phyloP scores from a whole-genome alignment of 1,140 invertebrate species.

The Schlechtendalia chinensis region DNA sequence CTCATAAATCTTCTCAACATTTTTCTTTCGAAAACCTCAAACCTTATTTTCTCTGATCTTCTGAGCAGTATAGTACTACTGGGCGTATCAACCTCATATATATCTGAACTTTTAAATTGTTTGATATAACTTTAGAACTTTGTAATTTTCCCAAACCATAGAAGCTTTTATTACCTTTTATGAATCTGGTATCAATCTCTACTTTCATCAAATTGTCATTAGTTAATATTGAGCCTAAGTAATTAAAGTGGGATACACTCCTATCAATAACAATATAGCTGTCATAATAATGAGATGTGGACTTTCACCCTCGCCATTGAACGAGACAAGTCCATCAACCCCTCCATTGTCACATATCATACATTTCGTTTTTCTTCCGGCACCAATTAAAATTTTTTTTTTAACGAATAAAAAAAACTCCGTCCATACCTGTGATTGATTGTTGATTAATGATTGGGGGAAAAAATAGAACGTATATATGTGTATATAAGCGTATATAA shows the following conservation, averaged over 20 bases:
- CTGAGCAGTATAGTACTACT: background rate
- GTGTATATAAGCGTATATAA: background rate
- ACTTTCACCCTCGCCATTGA: background rate
- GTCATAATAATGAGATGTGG: no score
- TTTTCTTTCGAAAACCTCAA: no score
- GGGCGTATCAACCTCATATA: conserved; percentile 14
- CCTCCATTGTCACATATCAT: no score
- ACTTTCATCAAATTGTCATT: background rate
- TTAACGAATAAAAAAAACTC: background rate
- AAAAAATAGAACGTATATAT: background rate
- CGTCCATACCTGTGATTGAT: no score
- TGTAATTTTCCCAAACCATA: background rate
- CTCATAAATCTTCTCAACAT: background rate
- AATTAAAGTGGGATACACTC: background rate
- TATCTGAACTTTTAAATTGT: background rate
- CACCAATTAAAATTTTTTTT: background rate
- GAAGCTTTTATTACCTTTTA: background rate
- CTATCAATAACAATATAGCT: no score
- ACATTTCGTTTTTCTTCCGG: no score
- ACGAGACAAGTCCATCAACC: no score
- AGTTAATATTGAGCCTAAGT: background rate
- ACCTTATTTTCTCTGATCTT: no score
- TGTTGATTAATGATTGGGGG: no score
- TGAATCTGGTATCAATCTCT: background rate
- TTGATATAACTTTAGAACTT: conserved; percentile 6